Base-by-base conservation (phyloP, 1,140 invertebrate species). In the Saccostrea glomerata region DNA sequence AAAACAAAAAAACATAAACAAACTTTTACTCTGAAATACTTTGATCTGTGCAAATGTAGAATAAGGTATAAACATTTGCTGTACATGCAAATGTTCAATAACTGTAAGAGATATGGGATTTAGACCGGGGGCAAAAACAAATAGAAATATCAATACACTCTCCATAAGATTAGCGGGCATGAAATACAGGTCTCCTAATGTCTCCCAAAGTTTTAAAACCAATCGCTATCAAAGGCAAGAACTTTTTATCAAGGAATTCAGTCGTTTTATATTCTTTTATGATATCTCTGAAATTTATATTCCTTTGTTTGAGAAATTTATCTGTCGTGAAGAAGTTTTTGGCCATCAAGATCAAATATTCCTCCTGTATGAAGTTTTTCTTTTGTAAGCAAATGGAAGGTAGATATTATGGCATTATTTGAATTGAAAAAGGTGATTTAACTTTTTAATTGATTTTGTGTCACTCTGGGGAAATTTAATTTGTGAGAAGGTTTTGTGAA, bases 381-480 rank as follows among this genome's bases (percentile, higher is more conserved):
- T 66, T n/a, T 66, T 20, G 20, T 20, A 20, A 66, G 20, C 60
- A 66, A 15, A 36, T 63, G 30, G 70, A 25, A 77, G 70, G 70
- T 77, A 77, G n/a, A 73, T 77, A 30, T 77, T 77, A 36, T 30
- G 25, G 70, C 9, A 12, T 36, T 36, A 36, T 20, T 66, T n/a
- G 20, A n/a, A 66, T 66, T 77, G 70, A 77, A 77, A 25, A 30
- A 77, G 23, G 70, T 23, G 70, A 25, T 77, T 77, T 77, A 77
- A 15, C 70, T 30, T 77, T 77, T 73, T 73, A 73, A 73, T 73
- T 73, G 66, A 30, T 73, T 73, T 30, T 77, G 70, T 77, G 70
- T 77, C 70, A 77, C 25, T 36, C 70, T 15, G 15, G 15, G 25
- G 70, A 77, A 30, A 77, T 77, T 13, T 77, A 77, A 77, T 77